Evolutionary conservation across 2,888 invertebrate species (phyloP).

Genomic region (Ashinkailepas kermadecensis): DNA sequence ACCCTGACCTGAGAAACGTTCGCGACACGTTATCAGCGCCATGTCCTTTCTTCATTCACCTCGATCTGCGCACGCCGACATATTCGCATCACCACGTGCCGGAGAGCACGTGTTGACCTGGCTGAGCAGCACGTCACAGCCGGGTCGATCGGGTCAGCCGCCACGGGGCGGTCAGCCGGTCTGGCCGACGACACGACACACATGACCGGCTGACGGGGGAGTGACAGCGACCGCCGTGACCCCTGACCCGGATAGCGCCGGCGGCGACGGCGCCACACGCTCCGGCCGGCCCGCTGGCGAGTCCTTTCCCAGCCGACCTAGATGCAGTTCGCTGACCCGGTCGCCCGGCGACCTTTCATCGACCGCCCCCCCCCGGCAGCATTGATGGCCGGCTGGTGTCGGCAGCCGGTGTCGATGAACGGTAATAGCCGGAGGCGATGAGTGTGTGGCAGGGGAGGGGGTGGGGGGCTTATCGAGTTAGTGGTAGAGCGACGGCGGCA

Average conservation of each 20-base stretch:
- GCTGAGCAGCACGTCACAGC: too few species aligned
- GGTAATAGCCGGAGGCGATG: background rate
- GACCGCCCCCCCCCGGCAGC: background rate
- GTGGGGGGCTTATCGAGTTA: background rate
- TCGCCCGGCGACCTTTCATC: conserved; percentile 1
- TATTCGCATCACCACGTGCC: too few species aligned
- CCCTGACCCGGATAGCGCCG: background rate
- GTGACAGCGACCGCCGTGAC: background rate
- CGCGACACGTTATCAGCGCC: too few species aligned
- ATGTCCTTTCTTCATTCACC: too few species aligned
- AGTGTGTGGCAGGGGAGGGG: background rate
- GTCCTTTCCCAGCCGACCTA: background rate
- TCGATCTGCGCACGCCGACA: too few species aligned
- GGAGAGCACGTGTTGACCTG: too few species aligned
- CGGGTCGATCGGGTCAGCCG: too few species aligned
- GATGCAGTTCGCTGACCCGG: background rate
- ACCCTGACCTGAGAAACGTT: too few species aligned
- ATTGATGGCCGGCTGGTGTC: background rate
- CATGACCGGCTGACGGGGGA: too few species aligned
- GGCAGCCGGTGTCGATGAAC: background rate
- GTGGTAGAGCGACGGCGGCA: too few species aligned
- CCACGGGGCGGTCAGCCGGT: too few species aligned
- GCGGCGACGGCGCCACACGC: background rate
- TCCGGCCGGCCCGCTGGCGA: background rate
- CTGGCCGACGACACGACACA: too few species aligned